phyloP scores from a whole-genome alignment of 2,888 invertebrate species.

The Drosophila pegasa region DNA sequence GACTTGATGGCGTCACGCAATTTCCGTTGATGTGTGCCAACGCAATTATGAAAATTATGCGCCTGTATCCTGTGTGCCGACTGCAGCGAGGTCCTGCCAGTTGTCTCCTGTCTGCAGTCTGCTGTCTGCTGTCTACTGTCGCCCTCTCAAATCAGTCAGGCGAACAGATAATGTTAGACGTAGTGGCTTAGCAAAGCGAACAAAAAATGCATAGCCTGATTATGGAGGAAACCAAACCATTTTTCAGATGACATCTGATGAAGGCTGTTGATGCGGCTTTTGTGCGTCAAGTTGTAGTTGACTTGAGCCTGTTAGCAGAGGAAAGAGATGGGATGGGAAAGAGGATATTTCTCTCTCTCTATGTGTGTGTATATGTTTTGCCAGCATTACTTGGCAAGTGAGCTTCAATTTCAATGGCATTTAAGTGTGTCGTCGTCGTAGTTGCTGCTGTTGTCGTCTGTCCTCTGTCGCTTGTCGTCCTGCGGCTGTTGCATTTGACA shows the following conservation, averaged over 20 bases:
- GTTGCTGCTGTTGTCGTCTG: slow-evolving; percentile 8
- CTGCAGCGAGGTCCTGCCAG: slow-evolving; percentile 1
- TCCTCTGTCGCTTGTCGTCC: slow-evolving; percentile 23
- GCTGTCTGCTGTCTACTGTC: neutral
- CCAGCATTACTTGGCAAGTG: slow-evolving; percentile 69
- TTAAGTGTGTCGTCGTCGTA: slow-evolving; percentile 56
- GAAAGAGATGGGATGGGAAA: neutral
- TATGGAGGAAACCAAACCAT: slow-evolving; percentile 20
- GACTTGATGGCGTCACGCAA: slow-evolving; percentile 70
- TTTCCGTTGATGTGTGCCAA: slow-evolving; percentile 70
- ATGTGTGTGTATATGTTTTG: slow-evolving; percentile 31
- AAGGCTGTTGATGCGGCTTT: slow-evolving; percentile 56
- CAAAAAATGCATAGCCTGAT: slow-evolving; percentile 23
- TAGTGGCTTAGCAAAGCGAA: slow-evolving; percentile 23
- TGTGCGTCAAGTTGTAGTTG: slow-evolving; percentile 55
- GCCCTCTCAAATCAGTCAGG: slow-evolving; percentile 56
- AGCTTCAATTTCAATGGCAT: slow-evolving; percentile 70
- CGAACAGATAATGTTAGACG: slow-evolving; percentile 56
- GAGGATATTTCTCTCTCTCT: neutral
- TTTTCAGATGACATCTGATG: slow-evolving; percentile 41
- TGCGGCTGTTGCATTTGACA: slow-evolving; percentile 70
- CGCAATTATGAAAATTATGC: slow-evolving; percentile 71
- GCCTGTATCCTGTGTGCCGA: slow-evolving; percentile 12
- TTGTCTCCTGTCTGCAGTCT: no score
- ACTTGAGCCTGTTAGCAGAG: slow-evolving; percentile 35